A percentile compares a stretch with the other conserved stretches of the same genome.
Conservation (phyloP, 2,113 vertebrate genomes). For the Gadus macrocephalus region DNA sequence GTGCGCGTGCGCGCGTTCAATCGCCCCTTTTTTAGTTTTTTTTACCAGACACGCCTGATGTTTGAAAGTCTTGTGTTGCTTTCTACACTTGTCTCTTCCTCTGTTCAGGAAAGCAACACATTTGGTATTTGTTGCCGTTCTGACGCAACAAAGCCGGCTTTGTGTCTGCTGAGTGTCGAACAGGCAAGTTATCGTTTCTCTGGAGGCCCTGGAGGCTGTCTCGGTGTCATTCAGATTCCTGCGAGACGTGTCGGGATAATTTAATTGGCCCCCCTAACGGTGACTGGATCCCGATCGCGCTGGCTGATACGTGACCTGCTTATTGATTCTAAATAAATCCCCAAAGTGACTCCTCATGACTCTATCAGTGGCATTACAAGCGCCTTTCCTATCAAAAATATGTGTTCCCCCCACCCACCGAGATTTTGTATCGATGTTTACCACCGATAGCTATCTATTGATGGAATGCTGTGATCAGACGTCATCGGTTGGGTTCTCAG, state of each 20-base stretch:
- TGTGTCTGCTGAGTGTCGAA: too few species aligned
- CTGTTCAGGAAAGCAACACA: too few species aligned
- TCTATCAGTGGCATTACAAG: conserved; percentile 30
- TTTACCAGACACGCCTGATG: too few species aligned
- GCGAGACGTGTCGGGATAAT: conserved; percentile 7
- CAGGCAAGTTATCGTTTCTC: too few species aligned
- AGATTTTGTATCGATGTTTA: background rate
- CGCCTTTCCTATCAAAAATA: conserved; percentile 16
- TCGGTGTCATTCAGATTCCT: background rate
- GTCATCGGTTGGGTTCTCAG: too few species aligned
- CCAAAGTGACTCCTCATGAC: conserved; percentile 15
- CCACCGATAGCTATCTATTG: background rate
- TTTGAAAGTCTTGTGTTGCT: too few species aligned
- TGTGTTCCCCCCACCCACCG: background rate
- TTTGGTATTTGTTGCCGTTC: too few species aligned
- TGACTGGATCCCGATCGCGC: conserved; percentile 30
- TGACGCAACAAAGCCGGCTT: too few species aligned
- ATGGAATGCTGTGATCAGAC: background rate
- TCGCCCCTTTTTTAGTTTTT: too few species aligned
- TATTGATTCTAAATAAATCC: conserved; percentile 58
- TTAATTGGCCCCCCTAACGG: conserved; percentile 12
- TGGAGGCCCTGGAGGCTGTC: conserved; percentile 5
- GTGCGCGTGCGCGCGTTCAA: too few species aligned
- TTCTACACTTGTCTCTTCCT: too few species aligned
- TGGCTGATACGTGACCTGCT: conserved; percentile 39